Base-by-base conservation (phyloP, 2,797 vertebrate species). In the Gymnoscopelus microlampas region DNA sequence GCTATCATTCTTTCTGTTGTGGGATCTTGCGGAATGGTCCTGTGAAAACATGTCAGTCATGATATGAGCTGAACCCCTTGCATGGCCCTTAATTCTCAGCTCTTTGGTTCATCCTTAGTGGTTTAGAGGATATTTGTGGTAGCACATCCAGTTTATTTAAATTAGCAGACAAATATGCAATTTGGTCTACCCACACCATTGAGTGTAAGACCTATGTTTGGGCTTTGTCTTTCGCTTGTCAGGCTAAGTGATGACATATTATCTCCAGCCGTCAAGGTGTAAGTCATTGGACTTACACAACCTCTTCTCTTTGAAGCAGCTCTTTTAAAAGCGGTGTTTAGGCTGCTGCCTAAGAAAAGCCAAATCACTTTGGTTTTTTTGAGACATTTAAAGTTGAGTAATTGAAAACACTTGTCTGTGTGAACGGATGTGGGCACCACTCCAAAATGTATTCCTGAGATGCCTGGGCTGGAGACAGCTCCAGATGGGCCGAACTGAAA, bases 401-500 rank as follows among this genome's bases (percentile, higher is more conserved):
- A 94, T 91, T 94, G 91, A 93, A 94, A 94, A 92, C 93, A 93
- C 92, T 94, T 92, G 92, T 90, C 87, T 91, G 90, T 90, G 92
- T 93, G 92, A 94, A 93, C 93, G 93, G 94, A 95, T 94, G 93
- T 94, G 93, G 94, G 94, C 92, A 88, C 77, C 68, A 76, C 76
- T 94, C 94, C 94, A 94, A 91, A 89, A 92, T 88, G 90, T 94
- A 94, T 94, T 95, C 93, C 91, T 93, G 89, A 93, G 91, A 94
- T 94, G 94, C 93, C 90, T 93, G 90, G 77, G 85, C 86, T 90
- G 79, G 88, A 93, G 92, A 92, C 88, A 88, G 85, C 93, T 92
- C 94, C 94, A 94, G 94, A 95, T 95, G 94, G 93, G 88, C 85
- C 89, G 85, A 94, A 94, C 90, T 94, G 80, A 91, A 94, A 94